These are phyloP conservation scores for Latrodectus elegans DNA, from an alignment of 2,888 invertebrate genomes.

Conservation along the genomic window DNA sequence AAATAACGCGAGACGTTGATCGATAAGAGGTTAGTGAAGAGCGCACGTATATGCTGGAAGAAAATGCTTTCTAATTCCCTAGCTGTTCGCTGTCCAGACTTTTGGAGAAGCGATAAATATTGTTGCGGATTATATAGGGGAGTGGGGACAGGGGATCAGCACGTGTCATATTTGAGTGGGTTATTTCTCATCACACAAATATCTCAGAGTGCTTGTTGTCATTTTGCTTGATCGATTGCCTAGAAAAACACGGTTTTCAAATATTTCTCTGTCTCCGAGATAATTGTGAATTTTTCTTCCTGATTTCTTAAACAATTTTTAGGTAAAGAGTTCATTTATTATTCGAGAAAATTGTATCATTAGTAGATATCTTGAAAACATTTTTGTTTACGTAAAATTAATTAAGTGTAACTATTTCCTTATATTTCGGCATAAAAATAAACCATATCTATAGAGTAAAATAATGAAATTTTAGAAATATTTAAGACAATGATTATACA, in stretches of 20 bases:
- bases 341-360: no score
- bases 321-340: no score
- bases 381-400: no score
- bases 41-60: neutral
- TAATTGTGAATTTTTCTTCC: neutral
- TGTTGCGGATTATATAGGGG: conserved; percentile 35
- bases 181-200: neutral
- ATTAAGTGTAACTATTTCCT: no score
- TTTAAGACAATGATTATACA: no score
- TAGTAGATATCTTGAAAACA: no score
- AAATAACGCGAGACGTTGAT: neutral
- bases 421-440: no score
- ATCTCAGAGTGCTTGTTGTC: neutral
- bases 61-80: neutral
- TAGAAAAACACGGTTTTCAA: neutral
- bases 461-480: no score
- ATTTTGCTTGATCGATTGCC: neutral
- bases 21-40: neutral
- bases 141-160: neutral
- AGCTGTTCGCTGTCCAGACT: conserved; percentile 19
- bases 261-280: neutral
- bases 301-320: no score
- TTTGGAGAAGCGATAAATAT: conserved; percentile 38
- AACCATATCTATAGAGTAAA: no score
- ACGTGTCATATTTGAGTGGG: neutral